Conservation (phyloP, 1,140 invertebrate species). For the Pinna nobilis region DNA sequence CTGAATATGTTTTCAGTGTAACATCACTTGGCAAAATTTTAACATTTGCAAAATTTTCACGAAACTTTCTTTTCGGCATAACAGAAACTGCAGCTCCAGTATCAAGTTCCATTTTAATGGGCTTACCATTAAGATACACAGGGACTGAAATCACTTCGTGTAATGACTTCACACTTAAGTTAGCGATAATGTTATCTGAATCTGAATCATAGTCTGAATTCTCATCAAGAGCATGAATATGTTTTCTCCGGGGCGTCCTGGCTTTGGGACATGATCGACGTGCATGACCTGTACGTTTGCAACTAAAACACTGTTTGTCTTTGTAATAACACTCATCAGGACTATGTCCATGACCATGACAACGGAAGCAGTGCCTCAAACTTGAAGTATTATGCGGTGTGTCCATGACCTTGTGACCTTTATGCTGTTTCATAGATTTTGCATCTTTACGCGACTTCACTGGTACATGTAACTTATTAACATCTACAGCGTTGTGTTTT, state of each 20-base stretch:
- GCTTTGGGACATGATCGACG: neutral
- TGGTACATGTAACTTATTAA: neutral
- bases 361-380: neutral
- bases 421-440: neutral
- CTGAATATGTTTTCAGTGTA: slow-evolving; percentile 20
- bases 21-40: slow-evolving; percentile 1
- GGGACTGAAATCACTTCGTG: slow-evolving; percentile 2
- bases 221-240: neutral
- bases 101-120: slow-evolving; percentile 34
- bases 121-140: slow-evolving; percentile 6
- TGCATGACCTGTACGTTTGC: slow-evolving; percentile 11
- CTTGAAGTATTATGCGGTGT: neutral
- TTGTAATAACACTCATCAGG: slow-evolving; percentile 11
- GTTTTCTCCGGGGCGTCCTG: neutral
- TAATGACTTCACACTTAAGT: neutral
- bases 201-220: neutral
- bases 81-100: slow-evolving; percentile 22
- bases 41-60: neutral
- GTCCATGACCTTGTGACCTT: neutral
- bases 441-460: slow-evolving; percentile 4
- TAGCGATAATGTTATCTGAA: neutral
- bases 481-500: neutral
- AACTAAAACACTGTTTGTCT: slow-evolving; percentile 4
- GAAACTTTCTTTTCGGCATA: neutral
- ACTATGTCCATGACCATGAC: slow-evolving; percentile 1